These are phyloP conservation scores for Perizoma affinitatum DNA, from an alignment of 2,888 invertebrate genomes.

Conservation along the genomic window DNA sequence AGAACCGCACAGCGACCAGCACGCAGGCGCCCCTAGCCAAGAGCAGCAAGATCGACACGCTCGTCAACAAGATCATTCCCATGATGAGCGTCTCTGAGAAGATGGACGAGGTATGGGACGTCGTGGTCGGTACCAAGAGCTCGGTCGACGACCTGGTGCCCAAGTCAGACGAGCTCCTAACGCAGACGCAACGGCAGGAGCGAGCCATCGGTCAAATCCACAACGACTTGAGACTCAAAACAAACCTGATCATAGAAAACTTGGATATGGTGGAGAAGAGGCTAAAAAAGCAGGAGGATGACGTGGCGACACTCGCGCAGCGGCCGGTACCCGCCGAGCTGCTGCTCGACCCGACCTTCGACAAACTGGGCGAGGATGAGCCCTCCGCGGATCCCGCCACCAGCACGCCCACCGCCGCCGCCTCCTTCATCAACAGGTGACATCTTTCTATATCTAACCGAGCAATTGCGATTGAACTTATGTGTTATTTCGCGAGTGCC, in stretches of 20 bases:
- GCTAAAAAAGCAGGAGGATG: constrained; percentile 93
- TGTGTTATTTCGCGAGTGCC: constrained; percentile 37
- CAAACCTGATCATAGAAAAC: constrained; percentile 94
- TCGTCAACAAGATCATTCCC: constrained; percentile 92
- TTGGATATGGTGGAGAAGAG: constrained; percentile 93
- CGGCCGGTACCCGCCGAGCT: constrained; percentile 89
- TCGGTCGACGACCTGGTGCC: constrained; percentile 94
- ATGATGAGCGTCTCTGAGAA: constrained; percentile 94
- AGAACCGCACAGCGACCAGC: constrained; percentile 84
- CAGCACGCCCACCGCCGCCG: constrained; percentile 67
- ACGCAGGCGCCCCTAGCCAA: constrained; percentile 84
- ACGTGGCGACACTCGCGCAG: constrained; percentile 90
- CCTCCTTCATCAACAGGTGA: constrained; percentile 73
- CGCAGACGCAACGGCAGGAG: constrained; percentile 94
- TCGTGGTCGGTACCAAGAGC: constrained; percentile 94
- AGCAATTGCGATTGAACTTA: constrained; percentile 49
- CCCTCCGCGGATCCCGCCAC: constrained; percentile 67
- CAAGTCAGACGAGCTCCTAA: constrained; percentile 93
- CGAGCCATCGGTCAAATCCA: constrained; percentile 94
- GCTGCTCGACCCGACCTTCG: constrained; percentile 89
- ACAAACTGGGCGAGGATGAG: constrained; percentile 85
- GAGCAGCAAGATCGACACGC: constrained; percentile 90
- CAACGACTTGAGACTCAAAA: constrained; percentile 90
- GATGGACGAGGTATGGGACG: constrained; percentile 96
- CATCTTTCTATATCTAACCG: constrained; percentile 56